phyloP scores from a whole-genome alignment of 2,797 vertebrate genomes.

The Amphiprion clarkii region DNA sequence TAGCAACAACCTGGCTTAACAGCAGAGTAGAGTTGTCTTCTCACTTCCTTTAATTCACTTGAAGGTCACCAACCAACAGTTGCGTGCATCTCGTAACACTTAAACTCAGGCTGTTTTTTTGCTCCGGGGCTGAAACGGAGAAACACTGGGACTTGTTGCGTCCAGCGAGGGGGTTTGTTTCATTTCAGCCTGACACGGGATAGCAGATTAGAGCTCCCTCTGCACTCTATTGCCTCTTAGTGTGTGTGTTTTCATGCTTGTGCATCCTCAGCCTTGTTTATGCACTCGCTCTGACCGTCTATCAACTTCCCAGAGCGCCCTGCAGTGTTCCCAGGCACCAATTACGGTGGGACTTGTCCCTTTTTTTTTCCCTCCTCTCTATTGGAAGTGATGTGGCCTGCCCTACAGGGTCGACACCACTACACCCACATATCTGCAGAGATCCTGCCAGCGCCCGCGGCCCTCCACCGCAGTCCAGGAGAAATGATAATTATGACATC shows the following conservation, averaged over 20 bases:
- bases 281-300: conserved; percentile 25
- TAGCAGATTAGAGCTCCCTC: conserved; percentile 57
- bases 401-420: conserved; percentile 72
- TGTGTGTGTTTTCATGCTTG: conserved; percentile 17
- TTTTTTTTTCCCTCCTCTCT: conserved; percentile 37
- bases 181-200: conserved; percentile 65
- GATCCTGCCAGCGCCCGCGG: conserved; percentile 62
- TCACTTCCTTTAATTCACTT: not conserved
- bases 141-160: conserved; percentile 68
- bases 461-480: conserved; percentile 63
- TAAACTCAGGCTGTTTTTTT: conserved; percentile 39
- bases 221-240: conserved; percentile 25
- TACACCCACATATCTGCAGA: conserved; percentile 73
- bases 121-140: conserved; percentile 30
- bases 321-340: conserved; percentile 70
- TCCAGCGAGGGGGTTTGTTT: conserved; percentile 51
- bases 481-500: conserved; percentile 79
- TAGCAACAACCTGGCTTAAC: not conserved
- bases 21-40: not conserved
- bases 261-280: conserved; percentile 47
- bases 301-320: conserved; percentile 46
- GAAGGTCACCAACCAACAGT: conserved; percentile 53
- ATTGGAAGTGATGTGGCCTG: conserved; percentile 74
- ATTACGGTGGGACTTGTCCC: conserved; percentile 71
- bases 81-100: conserved; percentile 34